Conservation (phyloP, 2,888 invertebrate genomes). For the Eupithecia abbreviata region DNA sequence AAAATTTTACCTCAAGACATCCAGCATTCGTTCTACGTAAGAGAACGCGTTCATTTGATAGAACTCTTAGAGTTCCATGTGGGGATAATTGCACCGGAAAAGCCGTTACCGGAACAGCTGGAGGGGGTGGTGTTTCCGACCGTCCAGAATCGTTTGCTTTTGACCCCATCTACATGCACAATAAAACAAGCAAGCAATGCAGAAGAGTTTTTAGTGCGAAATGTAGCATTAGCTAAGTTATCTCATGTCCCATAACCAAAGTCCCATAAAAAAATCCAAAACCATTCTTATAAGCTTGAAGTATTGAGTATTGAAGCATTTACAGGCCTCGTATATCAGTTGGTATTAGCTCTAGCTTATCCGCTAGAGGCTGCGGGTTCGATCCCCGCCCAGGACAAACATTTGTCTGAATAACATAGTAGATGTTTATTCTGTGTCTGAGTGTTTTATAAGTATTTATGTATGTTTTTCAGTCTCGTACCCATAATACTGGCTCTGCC, state of each 20-base stretch:
- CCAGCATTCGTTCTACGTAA: conserved; percentile 18
- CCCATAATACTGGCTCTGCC: background rate
- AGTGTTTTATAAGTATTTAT: background rate
- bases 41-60: conserved; percentile 29
- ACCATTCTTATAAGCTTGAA: conserved; percentile 22
- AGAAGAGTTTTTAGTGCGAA: background rate
- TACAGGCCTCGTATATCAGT: conserved; percentile 7
- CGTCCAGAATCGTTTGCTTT: background rate
- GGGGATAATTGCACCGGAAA: conserved; percentile 33
- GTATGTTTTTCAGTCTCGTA: background rate
- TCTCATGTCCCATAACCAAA: conserved; percentile 8
- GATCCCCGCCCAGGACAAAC: background rate
- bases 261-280: conserved; percentile 15
- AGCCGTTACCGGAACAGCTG: conserved; percentile 27
- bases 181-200: background rate
- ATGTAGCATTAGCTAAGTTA: background rate
- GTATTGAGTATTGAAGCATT: conserved; percentile 25
- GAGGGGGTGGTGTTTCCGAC: conserved; percentile 15
- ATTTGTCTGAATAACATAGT: background rate
- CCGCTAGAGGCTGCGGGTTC: background rate
- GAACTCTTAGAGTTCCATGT: conserved; percentile 32
- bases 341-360: background rate
- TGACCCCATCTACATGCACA: conserved; percentile 1
- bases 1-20: conserved; percentile 18
- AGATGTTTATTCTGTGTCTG: background rate